A percentile compares a stretch with the other conserved stretches of the same genome.
Evolutionary conservation across 2,113 vertebrate genomes (phyloP).

Genomic region (Tamias sibiricus): DNA sequence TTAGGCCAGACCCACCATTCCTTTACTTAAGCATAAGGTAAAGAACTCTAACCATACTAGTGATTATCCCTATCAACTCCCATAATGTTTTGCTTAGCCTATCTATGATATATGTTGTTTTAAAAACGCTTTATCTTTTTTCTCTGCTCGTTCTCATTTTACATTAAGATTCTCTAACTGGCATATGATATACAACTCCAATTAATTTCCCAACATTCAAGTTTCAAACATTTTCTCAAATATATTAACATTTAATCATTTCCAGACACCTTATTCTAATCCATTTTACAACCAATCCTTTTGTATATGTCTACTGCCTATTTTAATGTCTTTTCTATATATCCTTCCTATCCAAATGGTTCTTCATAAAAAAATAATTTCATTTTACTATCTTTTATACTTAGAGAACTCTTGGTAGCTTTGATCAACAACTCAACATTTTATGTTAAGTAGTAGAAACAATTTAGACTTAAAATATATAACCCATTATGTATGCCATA

Average conservation of each 20-base stretch:
- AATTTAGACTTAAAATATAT: conserved; percentile 69
- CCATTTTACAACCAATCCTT: conserved; percentile 15
- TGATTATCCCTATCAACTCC: conserved; percentile 11
- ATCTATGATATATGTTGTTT: not conserved
- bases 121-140: conserved; percentile 15
- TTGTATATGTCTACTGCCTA: not conserved
- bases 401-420: conserved; percentile 30
- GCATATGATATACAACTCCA: not conserved
- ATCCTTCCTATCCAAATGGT: not conserved
- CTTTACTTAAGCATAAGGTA: conserved; percentile 52
- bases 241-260: conserved; percentile 19
- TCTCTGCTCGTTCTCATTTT: not conserved
- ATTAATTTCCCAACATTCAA: conserved; percentile 43
- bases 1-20: conserved; percentile 53
- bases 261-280: not conserved
- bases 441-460: conserved; percentile 56
- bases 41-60: not conserved
- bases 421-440: conserved; percentile 43
- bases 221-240: conserved; percentile 38
- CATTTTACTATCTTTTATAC: conserved; percentile 30
- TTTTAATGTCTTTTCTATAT: conserved; percentile 30
- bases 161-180: not conserved
- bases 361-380: conserved; percentile 13
- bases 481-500: conserved; percentile 61
- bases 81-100: not conserved